Evolutionary conservation across 2,888 invertebrate genomes (phyloP).

Genomic region (Mythimna vitellina): DNA sequence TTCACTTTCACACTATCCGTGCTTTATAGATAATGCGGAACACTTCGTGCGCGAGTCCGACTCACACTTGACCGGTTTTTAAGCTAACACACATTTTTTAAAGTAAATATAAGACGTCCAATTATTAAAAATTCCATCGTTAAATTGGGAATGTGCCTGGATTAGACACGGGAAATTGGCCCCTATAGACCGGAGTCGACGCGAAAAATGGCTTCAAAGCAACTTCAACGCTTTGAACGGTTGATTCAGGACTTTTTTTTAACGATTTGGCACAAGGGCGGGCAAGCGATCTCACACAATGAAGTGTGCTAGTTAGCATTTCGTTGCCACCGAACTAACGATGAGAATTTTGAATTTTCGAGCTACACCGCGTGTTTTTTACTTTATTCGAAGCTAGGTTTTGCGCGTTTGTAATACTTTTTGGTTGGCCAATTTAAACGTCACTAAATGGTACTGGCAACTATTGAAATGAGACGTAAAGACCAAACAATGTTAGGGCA

Average conservation of each 20-base stretch:
- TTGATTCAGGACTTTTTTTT: constrained; percentile 61
- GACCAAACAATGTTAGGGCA: too few species aligned
- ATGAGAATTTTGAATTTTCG: constrained; percentile 24
- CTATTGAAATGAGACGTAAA: neutral
- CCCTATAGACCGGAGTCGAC: constrained; percentile 50
- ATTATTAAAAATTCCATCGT: constrained; percentile 33
- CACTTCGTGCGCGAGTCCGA: too few species aligned
- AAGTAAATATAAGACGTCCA: neutral
- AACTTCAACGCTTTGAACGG: constrained; percentile 51
- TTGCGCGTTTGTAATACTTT: neutral
- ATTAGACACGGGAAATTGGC: constrained; percentile 58
- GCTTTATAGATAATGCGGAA: too few species aligned
- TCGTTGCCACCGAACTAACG: constrained; percentile 37
- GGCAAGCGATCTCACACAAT: constrained; percentile 53
- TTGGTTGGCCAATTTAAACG: constrained; percentile 2
- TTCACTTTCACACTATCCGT: too few species aligned
- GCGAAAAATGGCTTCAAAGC: constrained; percentile 62
- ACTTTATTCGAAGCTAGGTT: constrained; percentile 8
- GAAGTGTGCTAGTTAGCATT: constrained; percentile 60
- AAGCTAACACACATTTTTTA: neutral
- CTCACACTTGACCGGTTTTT: neutral
- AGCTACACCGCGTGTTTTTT: constrained; percentile 14
- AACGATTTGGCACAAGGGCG: constrained; percentile 56
- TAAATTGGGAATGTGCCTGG: constrained; percentile 18
- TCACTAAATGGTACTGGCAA: neutral